These are phyloP conservation scores for Siderastrea radians DNA, from an alignment of 92 coral and sea anemone species.

Conservation along the genomic window DNA sequence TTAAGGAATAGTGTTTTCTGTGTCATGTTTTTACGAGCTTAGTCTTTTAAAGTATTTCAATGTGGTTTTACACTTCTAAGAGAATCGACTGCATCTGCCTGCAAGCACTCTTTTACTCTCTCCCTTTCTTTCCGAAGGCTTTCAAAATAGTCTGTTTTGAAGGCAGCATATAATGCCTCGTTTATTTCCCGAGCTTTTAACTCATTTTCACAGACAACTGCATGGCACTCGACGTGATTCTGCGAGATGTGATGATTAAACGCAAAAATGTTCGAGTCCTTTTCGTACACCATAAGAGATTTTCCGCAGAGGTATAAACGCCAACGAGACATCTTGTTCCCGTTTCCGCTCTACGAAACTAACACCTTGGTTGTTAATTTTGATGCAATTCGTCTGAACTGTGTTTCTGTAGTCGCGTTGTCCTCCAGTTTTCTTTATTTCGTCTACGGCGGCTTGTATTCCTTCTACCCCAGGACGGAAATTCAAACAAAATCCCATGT, in stretches of 20 bases:
- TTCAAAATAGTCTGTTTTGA: slow-evolving; percentile 76
- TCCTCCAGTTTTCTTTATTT: slow-evolving; percentile 45
- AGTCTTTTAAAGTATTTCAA: not conserved
- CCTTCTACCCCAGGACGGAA: slow-evolving; percentile 57
- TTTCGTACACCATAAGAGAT: slow-evolving; percentile 73
- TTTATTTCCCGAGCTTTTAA: slow-evolving; percentile 62
- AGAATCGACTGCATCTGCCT: not conserved
- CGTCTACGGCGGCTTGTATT: slow-evolving; percentile 57
- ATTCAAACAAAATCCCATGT: slow-evolving; percentile 67
- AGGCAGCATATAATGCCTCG: slow-evolving; percentile 72
- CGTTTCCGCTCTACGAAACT: slow-evolving; percentile 51
- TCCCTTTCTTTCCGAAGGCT: slow-evolving; percentile 75
- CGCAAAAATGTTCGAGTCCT: slow-evolving; percentile 74
- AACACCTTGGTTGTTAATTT: slow-evolving; percentile 52
- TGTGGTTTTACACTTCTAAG: not conserved
- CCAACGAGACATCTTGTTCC: slow-evolving; percentile 19
- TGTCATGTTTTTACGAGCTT: not conserved
- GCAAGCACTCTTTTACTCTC: slow-evolving; percentile 39
- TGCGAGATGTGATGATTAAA: slow-evolving; percentile 84
- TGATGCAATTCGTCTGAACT: slow-evolving; percentile 56
- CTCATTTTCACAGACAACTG: slow-evolving; percentile 69
- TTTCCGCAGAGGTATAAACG: slow-evolving; percentile 73
- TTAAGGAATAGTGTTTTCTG: too few species aligned
- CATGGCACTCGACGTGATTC: slow-evolving; percentile 75
- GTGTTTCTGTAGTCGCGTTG: slow-evolving; percentile 25